Percentiles rank a stretch among this genome's conserved stretches.
Evolutionary conservation across 2,888 invertebrate genomes (phyloP).

Genomic region (Elmis aenea): DNA sequence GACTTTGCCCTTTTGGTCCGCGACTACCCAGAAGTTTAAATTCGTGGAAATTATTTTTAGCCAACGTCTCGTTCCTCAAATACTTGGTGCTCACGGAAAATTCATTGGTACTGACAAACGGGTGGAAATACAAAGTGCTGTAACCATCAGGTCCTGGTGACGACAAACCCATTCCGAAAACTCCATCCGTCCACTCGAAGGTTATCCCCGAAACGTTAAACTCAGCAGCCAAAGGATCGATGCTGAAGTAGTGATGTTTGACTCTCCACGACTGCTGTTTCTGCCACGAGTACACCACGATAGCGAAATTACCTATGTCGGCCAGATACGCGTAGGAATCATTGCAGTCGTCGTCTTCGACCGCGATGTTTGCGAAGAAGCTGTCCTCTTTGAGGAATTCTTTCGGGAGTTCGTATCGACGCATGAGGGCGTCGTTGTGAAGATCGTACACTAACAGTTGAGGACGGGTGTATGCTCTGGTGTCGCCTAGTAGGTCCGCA

Average conservation of each 20-base stretch:
- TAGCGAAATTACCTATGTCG: constrained; percentile 63
- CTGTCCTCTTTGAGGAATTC: constrained; percentile 64
- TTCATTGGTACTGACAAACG: constrained; percentile 71
- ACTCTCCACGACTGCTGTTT: constrained; percentile 70
- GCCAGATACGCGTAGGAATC: constrained; percentile 69
- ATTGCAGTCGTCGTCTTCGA: constrained; percentile 69
- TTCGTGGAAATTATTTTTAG: constrained; percentile 55
- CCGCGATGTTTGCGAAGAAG: constrained; percentile 69
- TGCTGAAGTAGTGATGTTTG: constrained; percentile 52
- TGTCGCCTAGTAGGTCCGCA: constrained; percentile 53
- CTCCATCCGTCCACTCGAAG: constrained; percentile 72
- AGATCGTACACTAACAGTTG: constrained; percentile 69
- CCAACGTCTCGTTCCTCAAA: constrained; percentile 55
- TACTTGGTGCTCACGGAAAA: constrained; percentile 68
- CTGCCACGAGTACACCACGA: constrained; percentile 73
- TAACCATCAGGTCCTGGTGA: constrained; percentile 60
- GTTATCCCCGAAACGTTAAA: constrained; percentile 65
- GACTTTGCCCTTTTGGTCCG: constrained; percentile 68
- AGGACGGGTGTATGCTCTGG: constrained; percentile 52
- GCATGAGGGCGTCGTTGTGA: constrained; percentile 62
- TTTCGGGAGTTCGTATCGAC: constrained; percentile 60
- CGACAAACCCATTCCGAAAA: constrained; percentile 70
- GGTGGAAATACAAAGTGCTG: constrained; percentile 74
- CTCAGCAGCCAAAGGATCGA: constrained; percentile 64
- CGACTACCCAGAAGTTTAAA: constrained; percentile 65